phyloP scores from a whole-genome alignment of 2,888 invertebrate genomes.

The Desoria tigrina region DNA sequence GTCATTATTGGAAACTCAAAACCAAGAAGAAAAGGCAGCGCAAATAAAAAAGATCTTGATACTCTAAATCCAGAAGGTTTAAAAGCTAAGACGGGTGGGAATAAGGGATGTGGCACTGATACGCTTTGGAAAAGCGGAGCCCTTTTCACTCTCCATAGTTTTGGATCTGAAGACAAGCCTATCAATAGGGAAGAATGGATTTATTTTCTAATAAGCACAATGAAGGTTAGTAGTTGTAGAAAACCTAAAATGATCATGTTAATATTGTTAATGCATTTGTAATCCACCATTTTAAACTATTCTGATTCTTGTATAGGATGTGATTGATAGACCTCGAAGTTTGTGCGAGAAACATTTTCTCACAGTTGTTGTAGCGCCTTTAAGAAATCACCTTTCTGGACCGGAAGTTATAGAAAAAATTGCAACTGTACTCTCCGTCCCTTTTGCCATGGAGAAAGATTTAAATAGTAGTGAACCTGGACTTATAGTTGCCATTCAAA shows the following conservation, averaged over 20 bases:
- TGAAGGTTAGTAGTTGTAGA: conserved; percentile 67
- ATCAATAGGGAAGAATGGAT: conserved; percentile 86
- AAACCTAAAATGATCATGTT: background rate
- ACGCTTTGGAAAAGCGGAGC: conserved; percentile 44
- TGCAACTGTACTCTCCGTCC: conserved; percentile 66
- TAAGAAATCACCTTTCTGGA: conserved; percentile 66
- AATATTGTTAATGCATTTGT: conserved; percentile 1
- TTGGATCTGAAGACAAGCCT: conserved; percentile 58
- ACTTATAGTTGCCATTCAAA: conserved; percentile 55
- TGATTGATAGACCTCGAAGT: conserved; percentile 43
- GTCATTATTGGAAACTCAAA: conserved; percentile 16
- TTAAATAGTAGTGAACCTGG: conserved; percentile 60
- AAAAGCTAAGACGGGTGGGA: conserved; percentile 8
- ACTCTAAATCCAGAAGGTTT: conserved; percentile 1
- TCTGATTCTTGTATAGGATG: conserved; percentile 37
- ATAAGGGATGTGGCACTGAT: conserved; percentile 22
- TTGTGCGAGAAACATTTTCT: conserved; percentile 57
- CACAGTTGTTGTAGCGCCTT: conserved; percentile 65
- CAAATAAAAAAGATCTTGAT: conserved; percentile 13
- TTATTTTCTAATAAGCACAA: conserved; percentile 76
- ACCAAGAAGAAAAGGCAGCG: background rate
- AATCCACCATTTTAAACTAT: background rate
- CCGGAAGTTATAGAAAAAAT: conserved; percentile 67
- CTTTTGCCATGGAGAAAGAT: conserved; percentile 63
- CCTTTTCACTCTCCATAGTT: conserved; percentile 50